Evolutionary conservation across 2,113 vertebrate species (phyloP).

Genomic region (Zosterops hypoxanthus): DNA sequence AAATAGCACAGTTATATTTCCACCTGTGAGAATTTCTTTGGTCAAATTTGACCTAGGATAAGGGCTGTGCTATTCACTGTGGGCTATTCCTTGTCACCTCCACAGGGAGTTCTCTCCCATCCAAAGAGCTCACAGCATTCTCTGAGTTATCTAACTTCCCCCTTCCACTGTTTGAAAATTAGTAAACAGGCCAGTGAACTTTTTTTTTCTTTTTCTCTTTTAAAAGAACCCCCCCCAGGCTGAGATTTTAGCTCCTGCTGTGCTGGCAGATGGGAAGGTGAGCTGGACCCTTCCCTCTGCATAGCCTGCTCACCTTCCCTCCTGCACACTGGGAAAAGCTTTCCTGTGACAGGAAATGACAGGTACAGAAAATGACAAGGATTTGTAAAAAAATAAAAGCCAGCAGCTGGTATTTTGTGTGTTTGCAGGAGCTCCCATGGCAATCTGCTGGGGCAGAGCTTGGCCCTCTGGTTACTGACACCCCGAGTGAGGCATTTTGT

Average conservation of each 20-base stretch:
- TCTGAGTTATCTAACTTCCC: not conserved
- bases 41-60: not conserved
- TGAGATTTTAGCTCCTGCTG: not conserved
- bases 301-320: not conserved
- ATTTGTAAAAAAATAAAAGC: not conserved
- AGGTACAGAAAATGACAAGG: not conserved
- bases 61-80: not conserved
- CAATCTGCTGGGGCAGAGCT: not conserved
- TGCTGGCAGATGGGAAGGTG: not conserved
- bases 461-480: not conserved
- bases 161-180: not conserved
- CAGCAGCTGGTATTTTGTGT: not conserved
- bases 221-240: not conserved
- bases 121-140: not conserved
- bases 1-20: not conserved
- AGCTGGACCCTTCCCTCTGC: fast-evolving
- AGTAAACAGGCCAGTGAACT: not conserved
- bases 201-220: not conserved
- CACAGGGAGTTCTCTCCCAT: no score
- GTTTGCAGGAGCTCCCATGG: not conserved
- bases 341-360: not conserved
- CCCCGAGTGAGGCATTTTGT: not conserved
- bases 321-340: not conserved
- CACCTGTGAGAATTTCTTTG: not conserved
- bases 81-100: not conserved